phyloP scores from a whole-genome alignment of 2,113 vertebrate species.

The Acrocephalus kingi region DNA sequence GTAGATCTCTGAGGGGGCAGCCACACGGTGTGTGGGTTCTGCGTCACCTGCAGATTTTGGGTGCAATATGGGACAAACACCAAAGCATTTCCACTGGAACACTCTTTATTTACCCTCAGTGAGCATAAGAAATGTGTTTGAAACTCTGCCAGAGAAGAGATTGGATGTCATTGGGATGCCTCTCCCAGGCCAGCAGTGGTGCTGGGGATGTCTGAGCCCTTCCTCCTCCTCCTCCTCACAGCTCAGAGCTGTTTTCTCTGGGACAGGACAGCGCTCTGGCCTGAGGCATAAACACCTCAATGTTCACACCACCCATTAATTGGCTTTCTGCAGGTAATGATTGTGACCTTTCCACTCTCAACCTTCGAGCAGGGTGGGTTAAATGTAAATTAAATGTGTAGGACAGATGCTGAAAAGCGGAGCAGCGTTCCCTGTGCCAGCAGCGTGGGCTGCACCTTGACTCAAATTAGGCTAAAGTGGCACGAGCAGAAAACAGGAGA shows the following conservation, averaged over 20 bases:
- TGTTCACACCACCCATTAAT: background rate
- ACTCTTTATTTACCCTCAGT: background rate
- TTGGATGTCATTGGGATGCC: background rate
- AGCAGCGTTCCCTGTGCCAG: background rate
- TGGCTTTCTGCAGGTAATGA: background rate
- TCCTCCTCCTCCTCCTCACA: background rate
- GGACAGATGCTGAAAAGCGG: background rate
- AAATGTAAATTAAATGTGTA: background rate
- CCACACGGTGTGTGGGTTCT: background rate
- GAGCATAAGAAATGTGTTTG: background rate
- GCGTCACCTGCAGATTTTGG: background rate
- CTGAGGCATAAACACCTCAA: background rate
- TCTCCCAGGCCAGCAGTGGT: background rate
- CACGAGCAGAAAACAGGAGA: background rate
- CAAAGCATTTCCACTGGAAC: background rate
- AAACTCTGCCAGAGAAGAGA: background rate
- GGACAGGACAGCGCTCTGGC: background rate
- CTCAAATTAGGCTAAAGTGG: constrained; percentile 12
- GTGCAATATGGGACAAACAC: background rate
- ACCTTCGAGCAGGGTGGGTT: background rate
- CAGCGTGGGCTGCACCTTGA: background rate
- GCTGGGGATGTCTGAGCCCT: background rate
- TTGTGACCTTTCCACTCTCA: background rate
- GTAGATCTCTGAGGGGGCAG: background rate
- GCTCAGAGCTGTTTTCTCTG: background rate